phyloP scores from a whole-genome alignment of 2,113 vertebrate species.

The Platysteira castanea region DNA sequence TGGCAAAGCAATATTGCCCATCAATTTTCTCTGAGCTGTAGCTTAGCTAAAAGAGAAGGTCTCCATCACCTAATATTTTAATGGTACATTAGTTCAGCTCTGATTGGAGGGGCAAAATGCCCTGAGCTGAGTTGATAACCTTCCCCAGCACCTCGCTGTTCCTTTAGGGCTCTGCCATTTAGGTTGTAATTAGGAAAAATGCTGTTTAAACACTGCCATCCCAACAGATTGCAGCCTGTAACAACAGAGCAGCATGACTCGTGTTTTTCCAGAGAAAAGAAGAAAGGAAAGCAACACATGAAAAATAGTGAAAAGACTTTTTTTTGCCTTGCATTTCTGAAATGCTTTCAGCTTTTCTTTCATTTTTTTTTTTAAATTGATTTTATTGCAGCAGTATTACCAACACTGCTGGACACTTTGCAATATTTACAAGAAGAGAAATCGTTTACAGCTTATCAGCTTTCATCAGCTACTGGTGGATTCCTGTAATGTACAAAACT shows the following conservation, averaged over 20 bases:
- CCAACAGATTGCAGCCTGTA: conserved; percentile 18
- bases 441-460: conserved; percentile 20
- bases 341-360: not conserved
- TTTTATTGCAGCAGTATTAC: conserved; percentile 22
- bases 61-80: not conserved
- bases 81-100: not conserved
- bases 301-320: not conserved
- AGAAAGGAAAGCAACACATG: not conserved
- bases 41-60: not conserved
- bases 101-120: not conserved
- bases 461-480: conserved; percentile 21
- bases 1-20: not conserved
- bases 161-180: conserved; percentile 38
- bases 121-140: not conserved
- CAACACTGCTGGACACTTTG: not conserved
- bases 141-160: not conserved
- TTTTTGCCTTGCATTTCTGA: not conserved
- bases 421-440: conserved; percentile 37
- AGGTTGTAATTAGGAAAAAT: not conserved
- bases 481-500: conserved; percentile 35
- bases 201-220: not conserved
- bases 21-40: not conserved
- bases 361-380: not conserved
- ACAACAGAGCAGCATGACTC: not conserved
- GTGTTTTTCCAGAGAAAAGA: not conserved